A percentile compares a stretch with the other conserved stretches of the same genome.
These are phyloP conservation scores for Ectropis grisescens DNA, from an alignment of 1,140 invertebrate species.

Conservation along the genomic window DNA sequence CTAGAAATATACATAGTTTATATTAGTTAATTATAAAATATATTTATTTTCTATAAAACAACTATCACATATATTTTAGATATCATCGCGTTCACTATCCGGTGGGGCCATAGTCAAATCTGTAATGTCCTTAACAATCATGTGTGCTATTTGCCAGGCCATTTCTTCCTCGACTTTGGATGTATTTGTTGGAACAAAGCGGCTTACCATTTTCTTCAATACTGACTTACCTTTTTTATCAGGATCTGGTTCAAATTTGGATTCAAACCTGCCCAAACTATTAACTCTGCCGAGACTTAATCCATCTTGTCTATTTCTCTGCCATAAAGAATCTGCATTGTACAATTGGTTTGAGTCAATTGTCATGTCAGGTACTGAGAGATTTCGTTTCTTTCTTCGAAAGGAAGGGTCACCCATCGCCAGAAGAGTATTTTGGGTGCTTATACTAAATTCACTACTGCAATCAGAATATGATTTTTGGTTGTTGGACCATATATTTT, in stretches of 20 bases:
- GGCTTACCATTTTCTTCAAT: conserved; percentile 79
- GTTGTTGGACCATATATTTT: conserved; percentile 62
- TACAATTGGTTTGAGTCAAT: conserved; percentile 86
- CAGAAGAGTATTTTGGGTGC: conserved; percentile 77
- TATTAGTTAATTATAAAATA: conserved; percentile 43
- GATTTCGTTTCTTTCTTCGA: conserved; percentile 69
- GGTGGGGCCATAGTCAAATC: conserved; percentile 80
- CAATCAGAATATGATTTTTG: conserved; percentile 78
- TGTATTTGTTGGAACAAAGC: conserved; percentile 83
- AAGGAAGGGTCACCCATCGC: conserved; percentile 75
- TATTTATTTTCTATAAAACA: neutral
- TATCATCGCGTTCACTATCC: conserved; percentile 57
- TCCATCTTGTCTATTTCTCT: conserved; percentile 77
- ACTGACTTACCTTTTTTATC: conserved; percentile 74
- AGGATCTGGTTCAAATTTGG: conserved; percentile 89
- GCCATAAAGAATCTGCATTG: conserved; percentile 89
- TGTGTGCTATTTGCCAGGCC: conserved; percentile 94
- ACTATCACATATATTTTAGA: conserved; percentile 49
- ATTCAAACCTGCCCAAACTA: conserved; percentile 87
- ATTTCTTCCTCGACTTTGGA: conserved; percentile 93
- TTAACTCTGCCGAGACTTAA: conserved; percentile 89
- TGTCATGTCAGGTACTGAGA: conserved; percentile 74
- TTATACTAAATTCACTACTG: conserved; percentile 79
- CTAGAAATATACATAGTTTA: too few relatives aligned
- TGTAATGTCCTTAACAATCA: conserved; percentile 94